Evolutionary conservation across 1,140 invertebrate species (phyloP), one percentile per base, ranked within the genome.

Genomic region (Pachypeltis micranthus): DNA sequence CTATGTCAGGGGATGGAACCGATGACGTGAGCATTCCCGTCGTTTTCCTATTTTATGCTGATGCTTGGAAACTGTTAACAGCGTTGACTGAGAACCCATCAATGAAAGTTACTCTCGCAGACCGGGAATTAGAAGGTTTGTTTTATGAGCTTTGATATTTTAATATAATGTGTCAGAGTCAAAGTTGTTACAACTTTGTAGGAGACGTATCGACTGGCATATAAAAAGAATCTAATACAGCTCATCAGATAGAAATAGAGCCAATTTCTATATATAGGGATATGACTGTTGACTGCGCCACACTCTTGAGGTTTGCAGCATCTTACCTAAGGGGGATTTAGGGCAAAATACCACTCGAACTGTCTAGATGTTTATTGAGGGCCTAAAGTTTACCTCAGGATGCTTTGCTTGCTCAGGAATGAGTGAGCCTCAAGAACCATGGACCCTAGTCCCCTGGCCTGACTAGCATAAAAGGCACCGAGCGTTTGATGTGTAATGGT

Each of bases 1-100:
- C 91, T 1, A 98, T 98, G 94, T 95, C 91, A 10, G 93, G 92
- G 1, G 93, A 96, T 77, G 92, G 91, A 0, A 83, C 79, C 7
- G 84, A 90, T 70, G 90, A 97, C 72, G 85, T 97, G 0, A 82
- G 75, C 56, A 96, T 98, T 71, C 93, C 94, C 0, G 80, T 93
- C 16, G 86, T 96, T 0, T 97, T 98, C 73, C 78, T 98, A 10
- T 97, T 93, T 73, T 81, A 80, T n/a, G 73, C 80, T 61, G 93
- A 97, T 72, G 90, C 85, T 10, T 72, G 77, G 55, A 75, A 81
- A 67, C 72, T 96, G 7, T 67, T 85, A 0, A 75, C 82, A 44
- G 78, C 82, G 21, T 71, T 85, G 28, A 66, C 70, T 10, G 68
- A 72, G 14, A 70, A 83, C 61, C 78, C 80, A 0, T 69, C 73